phyloP scores from a whole-genome alignment of 30 jellyfish, hydroid and myxozoan species.

The Calvadosia cruxmelitensis region DNA sequence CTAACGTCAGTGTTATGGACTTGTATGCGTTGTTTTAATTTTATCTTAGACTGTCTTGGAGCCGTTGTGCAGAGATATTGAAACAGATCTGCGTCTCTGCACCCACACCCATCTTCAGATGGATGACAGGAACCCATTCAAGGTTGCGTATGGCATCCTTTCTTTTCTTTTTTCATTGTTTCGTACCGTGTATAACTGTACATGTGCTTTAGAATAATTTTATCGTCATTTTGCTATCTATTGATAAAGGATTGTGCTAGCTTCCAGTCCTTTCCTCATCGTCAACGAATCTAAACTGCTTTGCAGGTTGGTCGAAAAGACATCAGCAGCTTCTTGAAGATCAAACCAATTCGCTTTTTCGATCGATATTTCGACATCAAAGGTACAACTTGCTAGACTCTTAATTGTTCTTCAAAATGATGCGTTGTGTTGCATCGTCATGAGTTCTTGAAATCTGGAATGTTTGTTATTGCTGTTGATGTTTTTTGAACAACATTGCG shows the following conservation, averaged over 20 bases:
- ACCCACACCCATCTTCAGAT: conserved; percentile 87
- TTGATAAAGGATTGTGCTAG: not conserved
- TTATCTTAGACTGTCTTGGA: conserved; percentile 49
- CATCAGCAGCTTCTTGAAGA: conserved; percentile 53
- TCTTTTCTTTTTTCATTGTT: not conserved
- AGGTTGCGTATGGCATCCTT: conserved; percentile 18
- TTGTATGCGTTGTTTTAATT: no score
- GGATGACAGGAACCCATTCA: conserved; percentile 94
- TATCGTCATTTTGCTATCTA: not conserved
- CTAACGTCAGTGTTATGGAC: no score
- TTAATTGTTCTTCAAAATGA: no score
- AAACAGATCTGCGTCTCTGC: conserved; percentile 87
- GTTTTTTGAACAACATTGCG: not conserved
- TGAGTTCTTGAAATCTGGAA: no score
- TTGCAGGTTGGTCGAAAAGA: conserved; percentile 74
- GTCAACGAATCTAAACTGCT: no score
- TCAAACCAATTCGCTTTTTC: conserved; percentile 72
- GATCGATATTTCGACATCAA: conserved; percentile 67
- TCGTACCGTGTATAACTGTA: no score
- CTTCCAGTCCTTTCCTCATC: not conserved
- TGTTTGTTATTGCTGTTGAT: no score
- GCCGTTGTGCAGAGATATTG: conserved; percentile 72
- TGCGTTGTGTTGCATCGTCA: no score
- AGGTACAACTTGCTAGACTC: no score
- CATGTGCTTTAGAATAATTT: no score